These are phyloP conservation scores for Drosophila mayri DNA, from an alignment of 1,140 invertebrate genomes.

Conservation along the genomic window DNA sequence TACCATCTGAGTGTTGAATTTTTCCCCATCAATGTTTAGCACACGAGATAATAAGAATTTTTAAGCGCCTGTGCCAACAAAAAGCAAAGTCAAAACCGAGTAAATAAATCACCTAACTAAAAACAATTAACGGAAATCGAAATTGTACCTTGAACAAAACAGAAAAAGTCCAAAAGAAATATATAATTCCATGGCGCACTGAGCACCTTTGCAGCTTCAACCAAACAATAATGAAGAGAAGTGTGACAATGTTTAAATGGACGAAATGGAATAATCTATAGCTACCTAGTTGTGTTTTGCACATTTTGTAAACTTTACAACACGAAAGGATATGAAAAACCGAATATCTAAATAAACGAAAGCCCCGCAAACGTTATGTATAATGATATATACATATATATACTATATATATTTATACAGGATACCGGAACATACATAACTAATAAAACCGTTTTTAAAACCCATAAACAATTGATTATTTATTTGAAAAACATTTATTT, in stretches of 20 bases:
- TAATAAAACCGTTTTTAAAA: conserved; percentile 79
- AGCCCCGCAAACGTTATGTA: conserved; percentile 57
- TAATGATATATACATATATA: conserved; percentile 45
- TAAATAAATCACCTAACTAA: conserved; percentile 16
- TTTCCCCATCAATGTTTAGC: conserved; percentile 72
- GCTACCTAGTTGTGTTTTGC: conserved; percentile 79
- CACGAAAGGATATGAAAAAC: conserved; percentile 44
- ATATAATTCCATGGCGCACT: conserved; percentile 10
- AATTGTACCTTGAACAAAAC: conserved; percentile 60
- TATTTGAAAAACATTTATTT: conserved; percentile 45
- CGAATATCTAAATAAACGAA: conserved; percentile 43
- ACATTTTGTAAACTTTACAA: conserved; percentile 83
- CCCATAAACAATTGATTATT: conserved; percentile 32
- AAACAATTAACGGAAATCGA: conserved; percentile 48
- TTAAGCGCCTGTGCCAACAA: conserved; percentile 71
- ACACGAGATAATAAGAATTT: conserved; percentile 41
- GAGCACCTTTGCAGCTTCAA: conserved; percentile 25
- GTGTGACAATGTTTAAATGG: conserved; percentile 2
- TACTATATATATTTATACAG: conserved; percentile 58
- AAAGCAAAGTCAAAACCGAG: conserved; percentile 28
- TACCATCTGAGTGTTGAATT: conserved; percentile 78
- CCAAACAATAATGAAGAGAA: conserved; percentile 57
- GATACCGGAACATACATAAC: conserved; percentile 69
- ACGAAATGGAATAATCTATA: conserved; percentile 43
- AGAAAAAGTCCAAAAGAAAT: conserved; percentile 41